phyloP scores from a whole-genome alignment of 2,113 vertebrate genomes.

The Sterrhoptilus dennistouni region DNA sequence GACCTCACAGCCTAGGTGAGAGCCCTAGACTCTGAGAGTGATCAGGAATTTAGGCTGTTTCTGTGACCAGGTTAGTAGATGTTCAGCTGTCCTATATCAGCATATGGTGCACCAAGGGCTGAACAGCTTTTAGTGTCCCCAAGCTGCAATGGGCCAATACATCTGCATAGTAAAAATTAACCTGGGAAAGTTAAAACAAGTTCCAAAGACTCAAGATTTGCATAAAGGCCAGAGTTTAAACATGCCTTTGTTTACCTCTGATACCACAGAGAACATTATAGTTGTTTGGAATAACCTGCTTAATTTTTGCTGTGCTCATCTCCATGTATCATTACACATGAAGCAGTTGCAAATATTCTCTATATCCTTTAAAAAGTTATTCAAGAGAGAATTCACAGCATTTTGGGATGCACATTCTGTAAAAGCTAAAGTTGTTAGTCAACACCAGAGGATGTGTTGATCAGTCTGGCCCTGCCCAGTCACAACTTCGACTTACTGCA shows the following conservation, averaged over 20 bases:
- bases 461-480: not conserved
- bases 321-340: not conserved
- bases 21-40: not conserved
- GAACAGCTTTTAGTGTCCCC: not conserved
- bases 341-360: not conserved
- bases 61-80: not conserved
- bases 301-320: not conserved
- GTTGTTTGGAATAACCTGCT: not conserved
- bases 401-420: not conserved
- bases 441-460: not conserved
- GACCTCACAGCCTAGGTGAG: rapidly evolving
- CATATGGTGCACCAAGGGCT: not conserved
- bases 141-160: not conserved
- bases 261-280: not conserved
- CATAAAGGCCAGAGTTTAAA: not conserved
- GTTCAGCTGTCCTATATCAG: not conserved
- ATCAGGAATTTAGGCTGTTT: not conserved
- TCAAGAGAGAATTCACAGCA: not conserved
- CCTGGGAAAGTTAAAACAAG: not conserved
- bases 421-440: not conserved
- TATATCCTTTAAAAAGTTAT: not conserved
- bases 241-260: not conserved
- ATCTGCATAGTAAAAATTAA: not conserved
- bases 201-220: not conserved
- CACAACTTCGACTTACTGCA: not conserved